Evolutionary conservation across 2,113 vertebrate genomes (phyloP).

Genomic region (Periophthalmus modestus): DNA sequence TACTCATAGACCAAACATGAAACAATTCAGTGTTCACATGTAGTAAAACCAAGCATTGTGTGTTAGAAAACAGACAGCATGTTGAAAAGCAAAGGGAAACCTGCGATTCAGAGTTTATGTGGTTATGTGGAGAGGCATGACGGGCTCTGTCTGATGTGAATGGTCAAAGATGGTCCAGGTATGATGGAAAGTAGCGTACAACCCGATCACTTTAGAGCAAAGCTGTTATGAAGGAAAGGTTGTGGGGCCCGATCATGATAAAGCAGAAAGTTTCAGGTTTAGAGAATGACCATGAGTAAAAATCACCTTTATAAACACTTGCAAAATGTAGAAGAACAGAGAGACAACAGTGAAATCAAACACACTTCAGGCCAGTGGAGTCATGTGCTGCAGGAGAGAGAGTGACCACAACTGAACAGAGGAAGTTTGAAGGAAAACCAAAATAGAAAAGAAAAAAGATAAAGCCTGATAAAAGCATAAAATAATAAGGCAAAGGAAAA

Average conservation of each 20-base stretch:
- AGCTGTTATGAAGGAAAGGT: conserved; percentile 64
- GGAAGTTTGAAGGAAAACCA: conserved; percentile 37
- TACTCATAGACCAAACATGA: neutral
- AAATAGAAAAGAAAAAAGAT: conserved; percentile 43
- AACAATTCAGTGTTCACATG: neutral
- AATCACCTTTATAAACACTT: conserved; percentile 80
- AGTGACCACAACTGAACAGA: conserved; percentile 56
- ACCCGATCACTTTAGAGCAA: conserved; percentile 64
- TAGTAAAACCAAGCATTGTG: conserved; percentile 31
- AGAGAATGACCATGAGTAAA: conserved; percentile 69
- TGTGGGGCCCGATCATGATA: conserved; percentile 65
- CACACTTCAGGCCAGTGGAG: conserved; percentile 44
- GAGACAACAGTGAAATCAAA: conserved; percentile 37
- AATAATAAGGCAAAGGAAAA: conserved; percentile 72
- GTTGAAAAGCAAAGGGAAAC: conserved; percentile 56
- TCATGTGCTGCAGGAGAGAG: conserved; percentile 50
- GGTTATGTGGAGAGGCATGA: conserved; percentile 45
- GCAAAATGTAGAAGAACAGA: conserved; percentile 78
- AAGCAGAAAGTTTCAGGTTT: conserved; percentile 64
- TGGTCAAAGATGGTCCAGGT: conserved; percentile 66
- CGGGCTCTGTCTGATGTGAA: conserved; percentile 47
- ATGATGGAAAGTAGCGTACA: conserved; percentile 64
- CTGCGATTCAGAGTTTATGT: conserved; percentile 43
- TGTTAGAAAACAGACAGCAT: conserved; percentile 40
- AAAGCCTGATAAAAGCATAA: conserved; percentile 64